These are phyloP conservation scores for Cheilosia impressa DNA, from an alignment of 2,888 invertebrate species.

Conservation along the genomic window DNA sequence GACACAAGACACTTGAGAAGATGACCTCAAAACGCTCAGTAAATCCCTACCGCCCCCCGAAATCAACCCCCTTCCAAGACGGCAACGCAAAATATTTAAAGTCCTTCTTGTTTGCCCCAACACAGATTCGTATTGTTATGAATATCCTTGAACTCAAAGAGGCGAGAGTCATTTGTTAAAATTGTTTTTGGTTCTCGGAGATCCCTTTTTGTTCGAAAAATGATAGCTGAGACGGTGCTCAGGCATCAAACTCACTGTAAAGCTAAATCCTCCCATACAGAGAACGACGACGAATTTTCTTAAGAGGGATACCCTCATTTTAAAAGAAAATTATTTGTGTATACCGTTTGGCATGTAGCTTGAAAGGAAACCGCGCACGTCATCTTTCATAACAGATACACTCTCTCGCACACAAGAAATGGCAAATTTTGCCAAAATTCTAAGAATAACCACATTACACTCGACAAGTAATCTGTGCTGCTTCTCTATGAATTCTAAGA, in stretches of 20 bases:
- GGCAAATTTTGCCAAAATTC: conserved; percentile 56
- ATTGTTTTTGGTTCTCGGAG: background rate
- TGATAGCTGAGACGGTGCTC: conserved; percentile 40
- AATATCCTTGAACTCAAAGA: conserved; percentile 54
- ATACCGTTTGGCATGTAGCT: conserved; percentile 32
- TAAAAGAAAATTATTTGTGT: conserved; percentile 32
- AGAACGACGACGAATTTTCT: background rate
- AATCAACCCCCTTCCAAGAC: conserved; percentile 28
- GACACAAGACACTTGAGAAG: conserved; percentile 39
- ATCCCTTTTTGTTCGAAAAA: conserved; percentile 38
- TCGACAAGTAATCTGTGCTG: conserved; percentile 47
- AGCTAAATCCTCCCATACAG: background rate
- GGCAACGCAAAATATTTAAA: conserved; percentile 47
- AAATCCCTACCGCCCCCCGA: background rate
- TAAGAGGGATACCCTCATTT: background rate
- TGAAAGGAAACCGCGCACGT: conserved; percentile 16
- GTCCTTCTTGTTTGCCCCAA: conserved; percentile 7
- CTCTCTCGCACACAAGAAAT: conserved; percentile 5
- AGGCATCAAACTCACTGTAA: background rate
- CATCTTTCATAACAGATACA: conserved; percentile 6
- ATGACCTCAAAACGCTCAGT: conserved; percentile 58
- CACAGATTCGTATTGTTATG: conserved; percentile 46
- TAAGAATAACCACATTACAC: conserved; percentile 49
- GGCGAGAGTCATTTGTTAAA: conserved; percentile 19
- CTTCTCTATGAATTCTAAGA: background rate